Conservation (phyloP, 2,888 invertebrate genomes). For the Leptura quadrifasciata region DNA sequence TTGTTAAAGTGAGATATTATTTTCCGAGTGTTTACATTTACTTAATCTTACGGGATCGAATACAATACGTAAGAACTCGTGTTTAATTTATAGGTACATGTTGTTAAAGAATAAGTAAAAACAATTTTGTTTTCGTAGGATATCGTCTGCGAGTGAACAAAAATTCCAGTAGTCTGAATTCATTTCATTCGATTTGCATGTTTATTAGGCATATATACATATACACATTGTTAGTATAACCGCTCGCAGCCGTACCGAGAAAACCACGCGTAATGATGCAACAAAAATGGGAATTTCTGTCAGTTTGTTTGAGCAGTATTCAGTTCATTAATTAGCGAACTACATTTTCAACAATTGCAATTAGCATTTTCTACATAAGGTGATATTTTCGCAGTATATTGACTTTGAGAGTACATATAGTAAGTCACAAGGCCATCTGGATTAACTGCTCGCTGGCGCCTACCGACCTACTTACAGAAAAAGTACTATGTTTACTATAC, state of each 20-base stretch:
- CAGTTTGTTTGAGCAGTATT: not conserved
- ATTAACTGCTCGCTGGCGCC: slow-evolving; percentile 62
- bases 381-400: slow-evolving; percentile 63
- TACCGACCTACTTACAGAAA: slow-evolving; percentile 62
- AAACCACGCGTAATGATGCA: slow-evolving; percentile 44
- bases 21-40: slow-evolving; percentile 1
- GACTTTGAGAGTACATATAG: slow-evolving; percentile 60
- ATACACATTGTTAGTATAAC: not conserved
- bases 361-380: slow-evolving; percentile 54
- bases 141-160: slow-evolving; percentile 5
- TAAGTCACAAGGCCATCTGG: slow-evolving; percentile 64
- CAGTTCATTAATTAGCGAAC: slow-evolving; percentile 51
- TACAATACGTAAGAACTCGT: not conserved
- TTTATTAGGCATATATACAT: too few relatives aligned
- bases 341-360: slow-evolving; percentile 54
- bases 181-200: slow-evolving; percentile 20
- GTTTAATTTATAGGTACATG: slow-evolving; percentile 4
- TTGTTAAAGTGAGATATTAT: slow-evolving; percentile 7
- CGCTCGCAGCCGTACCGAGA: slow-evolving; percentile 15
- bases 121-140: not conserved
- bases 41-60: not conserved
- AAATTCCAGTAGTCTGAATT: slow-evolving; percentile 27
- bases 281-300: slow-evolving; percentile 48
- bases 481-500: slow-evolving; percentile 45
- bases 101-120: not conserved